Percentiles rank a stretch among this genome's conserved stretches.
Evolutionary conservation across 2,113 vertebrate species (phyloP).

Genomic region (Solenodon paradoxus): DNA sequence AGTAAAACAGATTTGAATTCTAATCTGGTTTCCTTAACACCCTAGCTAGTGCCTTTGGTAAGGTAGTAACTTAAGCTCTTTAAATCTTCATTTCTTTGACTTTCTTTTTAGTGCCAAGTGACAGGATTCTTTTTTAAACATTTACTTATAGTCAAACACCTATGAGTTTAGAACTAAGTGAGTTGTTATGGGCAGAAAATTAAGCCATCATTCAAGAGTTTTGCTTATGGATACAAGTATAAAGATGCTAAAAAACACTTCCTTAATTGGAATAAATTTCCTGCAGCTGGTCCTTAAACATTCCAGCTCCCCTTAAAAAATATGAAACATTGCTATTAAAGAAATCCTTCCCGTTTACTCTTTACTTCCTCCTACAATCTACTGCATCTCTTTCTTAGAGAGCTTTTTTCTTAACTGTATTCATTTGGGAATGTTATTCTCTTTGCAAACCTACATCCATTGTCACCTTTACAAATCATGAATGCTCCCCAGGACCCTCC

Average conservation of each 20-base stretch:
- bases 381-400: not conserved
- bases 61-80: not conserved
- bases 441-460: not conserved
- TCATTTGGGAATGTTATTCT: not conserved
- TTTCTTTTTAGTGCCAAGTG: not conserved
- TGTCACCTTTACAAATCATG: not conserved
- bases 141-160: not conserved
- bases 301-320: not conserved
- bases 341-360: not conserved
- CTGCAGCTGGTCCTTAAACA: constrained; percentile 32
- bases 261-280: constrained; percentile 40
- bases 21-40: not conserved
- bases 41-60: not conserved
- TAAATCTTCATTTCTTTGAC: not conserved
- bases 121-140: not conserved
- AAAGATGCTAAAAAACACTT: constrained; percentile 27
- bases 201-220: constrained; percentile 27
- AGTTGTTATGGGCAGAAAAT: constrained; percentile 22
- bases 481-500: not conserved
- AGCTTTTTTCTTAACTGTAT: not conserved
- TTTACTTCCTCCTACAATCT: not conserved
- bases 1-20: not conserved
- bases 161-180: not conserved
- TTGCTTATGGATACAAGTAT: not conserved
- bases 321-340: not conserved